Conservation (phyloP, 2,888 invertebrate genomes). For the Troides aeacus region DNA sequence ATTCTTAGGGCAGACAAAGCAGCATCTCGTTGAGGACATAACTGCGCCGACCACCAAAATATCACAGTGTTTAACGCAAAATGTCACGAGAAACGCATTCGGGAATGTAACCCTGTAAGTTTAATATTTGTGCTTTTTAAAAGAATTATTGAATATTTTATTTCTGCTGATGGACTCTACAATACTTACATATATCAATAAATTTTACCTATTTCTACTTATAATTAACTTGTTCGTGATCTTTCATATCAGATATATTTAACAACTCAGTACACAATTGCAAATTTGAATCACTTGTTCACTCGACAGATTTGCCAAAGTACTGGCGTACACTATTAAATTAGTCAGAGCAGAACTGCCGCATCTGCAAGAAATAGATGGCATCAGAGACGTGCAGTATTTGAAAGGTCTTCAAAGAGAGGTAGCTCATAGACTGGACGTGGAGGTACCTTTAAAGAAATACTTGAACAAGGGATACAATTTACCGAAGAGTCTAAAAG, state of each 20-base stretch:
- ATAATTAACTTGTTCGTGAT: too few relatives aligned
- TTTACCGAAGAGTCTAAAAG: conserved; percentile 38
- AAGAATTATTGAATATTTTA: too few relatives aligned
- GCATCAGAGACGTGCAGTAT: conserved; percentile 51
- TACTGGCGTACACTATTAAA: conserved; percentile 51
- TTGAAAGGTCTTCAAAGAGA: conserved; percentile 47
- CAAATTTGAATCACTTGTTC: too few relatives aligned
- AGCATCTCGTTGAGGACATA: conserved; percentile 61
- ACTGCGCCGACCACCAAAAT: conserved; percentile 50
- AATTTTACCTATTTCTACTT: too few relatives aligned
- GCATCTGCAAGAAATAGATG: conserved; percentile 59
- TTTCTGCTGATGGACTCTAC: too few relatives aligned
- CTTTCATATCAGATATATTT: too few relatives aligned
- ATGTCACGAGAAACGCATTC: conserved; percentile 54
- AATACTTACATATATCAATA: too few relatives aligned
- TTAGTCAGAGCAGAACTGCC: conserved; percentile 58
- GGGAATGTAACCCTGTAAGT: conserved; percentile 68
- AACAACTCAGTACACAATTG: too few relatives aligned
- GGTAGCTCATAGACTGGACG: conserved; percentile 55
- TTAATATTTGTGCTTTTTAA: neutral
- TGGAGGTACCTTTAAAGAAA: conserved; percentile 43
- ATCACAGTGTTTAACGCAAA: conserved; percentile 54
- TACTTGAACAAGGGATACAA: conserved; percentile 41
- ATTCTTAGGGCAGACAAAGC: conserved; percentile 59
- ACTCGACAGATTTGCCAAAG: conserved; percentile 50